Conservation (phyloP, 2,888 invertebrate species). For the Pardosa pseudoannulata region DNA sequence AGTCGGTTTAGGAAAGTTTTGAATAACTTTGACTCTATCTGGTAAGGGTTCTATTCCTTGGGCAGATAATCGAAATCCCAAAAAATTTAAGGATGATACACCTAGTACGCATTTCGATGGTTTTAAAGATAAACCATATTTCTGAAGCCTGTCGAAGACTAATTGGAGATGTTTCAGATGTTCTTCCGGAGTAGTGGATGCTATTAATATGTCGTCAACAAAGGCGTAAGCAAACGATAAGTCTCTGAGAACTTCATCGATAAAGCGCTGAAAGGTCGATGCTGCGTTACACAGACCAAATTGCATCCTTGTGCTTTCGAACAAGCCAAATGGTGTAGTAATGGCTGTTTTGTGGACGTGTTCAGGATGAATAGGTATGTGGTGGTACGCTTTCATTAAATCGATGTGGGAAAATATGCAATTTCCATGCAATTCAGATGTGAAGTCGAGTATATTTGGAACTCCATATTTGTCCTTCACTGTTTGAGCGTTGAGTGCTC, state of each 20-base stretch:
- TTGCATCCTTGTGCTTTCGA: slow-evolving; percentile 6
- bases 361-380: neutral
- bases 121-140: slow-evolving; percentile 27
- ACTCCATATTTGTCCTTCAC: slow-evolving; percentile 26
- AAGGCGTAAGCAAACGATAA: too few species aligned
- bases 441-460: slow-evolving; percentile 9
- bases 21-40: too few species aligned
- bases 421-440: neutral
- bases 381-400: too few species aligned
- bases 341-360: slow-evolving; percentile 36
- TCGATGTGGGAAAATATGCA: neutral
- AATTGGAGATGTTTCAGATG: neutral
- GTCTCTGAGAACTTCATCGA: too few species aligned
- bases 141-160: neutral
- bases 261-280: slow-evolving; percentile 22
- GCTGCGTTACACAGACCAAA: slow-evolving; percentile 11
- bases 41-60: neutral
- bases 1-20: too few species aligned
- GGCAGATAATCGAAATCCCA: neutral
- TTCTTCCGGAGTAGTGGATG: neutral
- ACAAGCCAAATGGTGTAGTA: slow-evolving; percentile 24
- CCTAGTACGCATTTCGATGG: slow-evolving; percentile 38
- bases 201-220: slow-evolving; percentile 33
- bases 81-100: neutral
- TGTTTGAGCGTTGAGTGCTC: slow-evolving; percentile 24